These are phyloP conservation scores for Petrocephalus sullivani DNA, from an alignment of 2,797 vertebrate genomes.

Conservation along the genomic window DNA sequence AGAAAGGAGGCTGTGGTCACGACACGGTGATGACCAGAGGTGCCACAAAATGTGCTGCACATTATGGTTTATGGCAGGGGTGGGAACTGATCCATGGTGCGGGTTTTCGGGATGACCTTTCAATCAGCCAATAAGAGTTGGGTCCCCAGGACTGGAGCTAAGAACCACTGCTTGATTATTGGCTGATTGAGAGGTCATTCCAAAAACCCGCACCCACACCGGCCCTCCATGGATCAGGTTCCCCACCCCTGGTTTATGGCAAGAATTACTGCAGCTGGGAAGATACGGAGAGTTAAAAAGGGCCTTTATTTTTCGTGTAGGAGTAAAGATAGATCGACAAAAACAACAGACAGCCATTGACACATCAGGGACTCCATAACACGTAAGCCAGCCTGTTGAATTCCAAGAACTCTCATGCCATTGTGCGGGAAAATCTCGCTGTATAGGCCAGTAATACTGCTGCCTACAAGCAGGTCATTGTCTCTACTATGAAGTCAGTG, in stretches of 20 bases:
- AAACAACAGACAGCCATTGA: neutral
- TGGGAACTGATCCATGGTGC: no score
- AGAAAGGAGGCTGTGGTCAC: neutral
- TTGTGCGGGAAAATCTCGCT: neutral
- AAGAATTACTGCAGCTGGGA: neutral
- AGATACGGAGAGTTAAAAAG: neutral
- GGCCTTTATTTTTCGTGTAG: neutral
- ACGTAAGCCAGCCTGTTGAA: neutral
- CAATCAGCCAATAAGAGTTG: no score
- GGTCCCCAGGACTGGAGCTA: no score
- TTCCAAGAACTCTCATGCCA: neutral
- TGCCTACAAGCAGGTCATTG: neutral
- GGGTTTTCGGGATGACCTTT: no score
- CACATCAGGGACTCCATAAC: neutral
- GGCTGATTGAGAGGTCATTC: no score
- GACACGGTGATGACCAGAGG: neutral
- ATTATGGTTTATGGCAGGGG: neutral
- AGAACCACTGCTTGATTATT: no score
- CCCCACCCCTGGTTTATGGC: neutral
- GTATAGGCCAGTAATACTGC: neutral
- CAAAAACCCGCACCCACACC: no score
- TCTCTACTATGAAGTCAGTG: neutral
- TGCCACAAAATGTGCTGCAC: neutral
- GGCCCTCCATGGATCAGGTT: no score
- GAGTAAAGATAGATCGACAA: neutral